A percentile compares a stretch with the other conserved stretches of the same genome.
Evolutionary conservation across 1,140 invertebrate species (phyloP).

Genomic region (Aphaenogaster rudis): DNA sequence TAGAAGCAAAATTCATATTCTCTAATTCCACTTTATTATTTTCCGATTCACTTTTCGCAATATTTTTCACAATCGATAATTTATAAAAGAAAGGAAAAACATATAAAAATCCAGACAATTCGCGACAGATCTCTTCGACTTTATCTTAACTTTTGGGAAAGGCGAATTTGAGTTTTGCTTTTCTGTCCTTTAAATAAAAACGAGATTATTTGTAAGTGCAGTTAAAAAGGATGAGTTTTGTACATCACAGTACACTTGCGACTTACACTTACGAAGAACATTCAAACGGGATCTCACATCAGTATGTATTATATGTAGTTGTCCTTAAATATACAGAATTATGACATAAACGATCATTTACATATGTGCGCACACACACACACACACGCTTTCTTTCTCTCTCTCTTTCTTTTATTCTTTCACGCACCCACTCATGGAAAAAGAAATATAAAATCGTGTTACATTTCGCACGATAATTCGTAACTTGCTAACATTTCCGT

Average conservation of each 20-base stretch:
- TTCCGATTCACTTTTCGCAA: neutral
- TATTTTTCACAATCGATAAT: neutral
- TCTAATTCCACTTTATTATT: neutral
- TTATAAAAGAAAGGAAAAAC: neutral
- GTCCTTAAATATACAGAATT: conserved; percentile 64
- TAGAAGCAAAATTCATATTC: conserved; percentile 43
- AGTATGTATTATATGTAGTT: conserved; percentile 68
- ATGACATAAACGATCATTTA: conserved; percentile 59
- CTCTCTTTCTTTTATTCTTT: neutral
- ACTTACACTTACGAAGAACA: conserved; percentile 42
- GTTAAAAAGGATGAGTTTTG: conserved; percentile 52
- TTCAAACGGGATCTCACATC: conserved; percentile 53
- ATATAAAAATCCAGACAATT: neutral
- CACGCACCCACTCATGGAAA: conserved; percentile 12
- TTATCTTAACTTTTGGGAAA: neutral
- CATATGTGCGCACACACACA: neutral
- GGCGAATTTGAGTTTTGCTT: conserved; percentile 11
- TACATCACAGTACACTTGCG: conserved; percentile 47
- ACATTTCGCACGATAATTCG: neutral
- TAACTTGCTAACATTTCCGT: conserved; percentile 22
- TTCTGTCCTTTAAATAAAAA: neutral
- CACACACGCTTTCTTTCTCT: neutral
- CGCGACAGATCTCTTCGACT: neutral
- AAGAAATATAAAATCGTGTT: conserved; percentile 63
- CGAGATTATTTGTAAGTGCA: conserved; percentile 29